These are phyloP conservation scores for Hoplias malabaricus DNA, from an alignment of 2,113 vertebrate species.

Conservation along the genomic window DNA sequence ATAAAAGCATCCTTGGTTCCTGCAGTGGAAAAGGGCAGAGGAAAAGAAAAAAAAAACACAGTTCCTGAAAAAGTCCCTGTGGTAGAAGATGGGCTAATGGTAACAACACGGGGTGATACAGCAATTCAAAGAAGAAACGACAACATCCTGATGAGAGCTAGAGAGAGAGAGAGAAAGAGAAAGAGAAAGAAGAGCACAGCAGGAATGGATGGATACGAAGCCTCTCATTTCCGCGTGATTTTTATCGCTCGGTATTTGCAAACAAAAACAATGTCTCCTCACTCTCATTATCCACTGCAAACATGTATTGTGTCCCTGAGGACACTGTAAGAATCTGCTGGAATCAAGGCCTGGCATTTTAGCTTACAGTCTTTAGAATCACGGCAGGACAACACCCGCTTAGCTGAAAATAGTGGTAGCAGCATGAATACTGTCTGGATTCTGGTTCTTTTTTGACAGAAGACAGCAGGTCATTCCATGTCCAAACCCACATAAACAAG, in stretches of 20 bases:
- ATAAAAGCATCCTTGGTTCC: too few species aligned
- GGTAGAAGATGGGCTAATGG: not conserved
- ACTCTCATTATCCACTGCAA: not conserved
- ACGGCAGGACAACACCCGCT: not conserved
- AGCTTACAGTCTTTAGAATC: not conserved
- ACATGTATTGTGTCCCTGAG: not conserved
- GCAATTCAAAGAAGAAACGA: too few species aligned
- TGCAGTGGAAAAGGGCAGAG: not conserved
- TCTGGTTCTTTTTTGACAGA: too few species aligned
- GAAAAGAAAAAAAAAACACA: not conserved
- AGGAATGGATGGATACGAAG: conserved; percentile 10
- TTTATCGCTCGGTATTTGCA: conserved; percentile 24
- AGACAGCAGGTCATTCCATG: too few species aligned
- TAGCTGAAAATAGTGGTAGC: too few species aligned
- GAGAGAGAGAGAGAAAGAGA: not conserved
- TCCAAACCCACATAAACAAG: too few species aligned
- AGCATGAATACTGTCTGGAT: too few species aligned
- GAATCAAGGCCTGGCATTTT: not conserved
- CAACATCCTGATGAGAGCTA: conserved; percentile 1
- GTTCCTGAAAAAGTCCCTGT: not conserved
- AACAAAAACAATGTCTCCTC: conserved; percentile 27
- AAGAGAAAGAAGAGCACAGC: not conserved
- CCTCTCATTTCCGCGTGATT: conserved; percentile 39
- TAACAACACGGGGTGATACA: not conserved
- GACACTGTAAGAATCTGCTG: not conserved